Evolutionary conservation across 2,113 vertebrate species (phyloP).

Genomic region (Arothron firmamentum): DNA sequence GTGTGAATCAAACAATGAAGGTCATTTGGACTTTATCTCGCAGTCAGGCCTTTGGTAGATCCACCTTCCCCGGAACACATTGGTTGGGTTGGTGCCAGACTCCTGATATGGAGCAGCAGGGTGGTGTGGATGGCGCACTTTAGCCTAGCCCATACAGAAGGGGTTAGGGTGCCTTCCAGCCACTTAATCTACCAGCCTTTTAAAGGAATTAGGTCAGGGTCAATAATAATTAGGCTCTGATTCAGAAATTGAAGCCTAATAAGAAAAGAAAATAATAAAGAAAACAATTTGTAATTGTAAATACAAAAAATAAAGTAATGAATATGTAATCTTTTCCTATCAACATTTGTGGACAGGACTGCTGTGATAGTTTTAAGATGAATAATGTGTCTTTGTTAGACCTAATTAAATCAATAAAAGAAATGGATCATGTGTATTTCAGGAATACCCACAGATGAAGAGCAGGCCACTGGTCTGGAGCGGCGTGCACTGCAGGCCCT

Average conservation of each 20-base stretch:
- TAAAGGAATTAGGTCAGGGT: too few relatives aligned
- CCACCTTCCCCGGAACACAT: slow-evolving; percentile 58
- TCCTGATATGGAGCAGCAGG: slow-evolving; percentile 17
- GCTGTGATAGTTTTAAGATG: too few relatives aligned
- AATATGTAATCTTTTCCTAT: neutral
- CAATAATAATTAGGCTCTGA: too few relatives aligned
- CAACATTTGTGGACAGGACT: too few relatives aligned
- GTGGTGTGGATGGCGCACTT: slow-evolving; percentile 9
- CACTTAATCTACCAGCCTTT: too few relatives aligned
- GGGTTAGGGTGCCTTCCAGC: neutral
- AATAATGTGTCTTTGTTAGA: too few relatives aligned
- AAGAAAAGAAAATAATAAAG: too few relatives aligned
- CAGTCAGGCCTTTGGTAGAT: slow-evolving; percentile 39
- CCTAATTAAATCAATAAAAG: too few relatives aligned
- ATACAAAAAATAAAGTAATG: too few relatives aligned
- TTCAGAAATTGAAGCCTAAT: too few relatives aligned
- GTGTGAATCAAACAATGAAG: slow-evolving; percentile 50
- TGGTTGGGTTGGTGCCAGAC: slow-evolving; percentile 45
- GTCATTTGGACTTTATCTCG: slow-evolving; percentile 55
- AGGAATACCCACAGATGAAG: slow-evolving; percentile 79
- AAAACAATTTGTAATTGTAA: too few relatives aligned
- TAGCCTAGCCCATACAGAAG: neutral
- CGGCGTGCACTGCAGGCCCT: slow-evolving; percentile 65
- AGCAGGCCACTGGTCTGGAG: slow-evolving; percentile 80
- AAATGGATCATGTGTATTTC: neutral